Percentiles rank a stretch among this genome's conserved stretches.
Evolutionary conservation across 37 sponge, comb jelly and placozoan species (phyloP).

Genomic region (Aplysina aerophoba): DNA sequence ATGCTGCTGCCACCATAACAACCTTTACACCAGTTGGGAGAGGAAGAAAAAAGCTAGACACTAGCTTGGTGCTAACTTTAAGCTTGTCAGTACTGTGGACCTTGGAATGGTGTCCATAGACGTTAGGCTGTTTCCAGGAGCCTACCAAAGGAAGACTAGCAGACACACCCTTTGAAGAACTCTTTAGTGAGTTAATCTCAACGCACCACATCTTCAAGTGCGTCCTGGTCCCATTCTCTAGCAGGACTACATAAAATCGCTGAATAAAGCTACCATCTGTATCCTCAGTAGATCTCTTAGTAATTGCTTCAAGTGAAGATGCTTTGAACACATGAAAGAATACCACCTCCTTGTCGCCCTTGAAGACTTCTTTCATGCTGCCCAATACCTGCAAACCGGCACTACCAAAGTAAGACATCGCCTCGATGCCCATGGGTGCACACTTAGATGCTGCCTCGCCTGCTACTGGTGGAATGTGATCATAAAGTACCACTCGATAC

Average conservation of each 20-base stretch:
- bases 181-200: not conserved
- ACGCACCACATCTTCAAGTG: slow-evolving; percentile 21
- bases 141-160: not conserved
- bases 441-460: not conserved
- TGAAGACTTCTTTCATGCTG: slow-evolving; percentile 43
- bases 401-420: slow-evolving; percentile 60
- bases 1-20: slow-evolving; percentile 37
- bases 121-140: slow-evolving; percentile 3
- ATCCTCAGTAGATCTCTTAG: not conserved
- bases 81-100: not conserved
- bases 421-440: not conserved
- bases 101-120: too few species aligned
- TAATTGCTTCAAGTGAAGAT: not conserved
- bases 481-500: not conserved
- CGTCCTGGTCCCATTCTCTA: not conserved
- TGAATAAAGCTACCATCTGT: not conserved
- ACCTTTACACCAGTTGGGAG: slow-evolving; percentile 53
- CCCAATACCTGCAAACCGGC: slow-evolving; percentile 45
- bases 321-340: slow-evolving; percentile 36
- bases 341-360: slow-evolving; percentile 49
- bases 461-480: not conserved
- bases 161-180: not conserved
- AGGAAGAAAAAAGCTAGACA: slow-evolving; percentile 38
- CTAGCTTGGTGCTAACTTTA: slow-evolving; percentile 29
- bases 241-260: slow-evolving; percentile 10